Evolutionary conservation across 2,888 invertebrate species (phyloP), one percentile per base, ranked within the genome.

Genomic region (Amiota minor): DNA sequence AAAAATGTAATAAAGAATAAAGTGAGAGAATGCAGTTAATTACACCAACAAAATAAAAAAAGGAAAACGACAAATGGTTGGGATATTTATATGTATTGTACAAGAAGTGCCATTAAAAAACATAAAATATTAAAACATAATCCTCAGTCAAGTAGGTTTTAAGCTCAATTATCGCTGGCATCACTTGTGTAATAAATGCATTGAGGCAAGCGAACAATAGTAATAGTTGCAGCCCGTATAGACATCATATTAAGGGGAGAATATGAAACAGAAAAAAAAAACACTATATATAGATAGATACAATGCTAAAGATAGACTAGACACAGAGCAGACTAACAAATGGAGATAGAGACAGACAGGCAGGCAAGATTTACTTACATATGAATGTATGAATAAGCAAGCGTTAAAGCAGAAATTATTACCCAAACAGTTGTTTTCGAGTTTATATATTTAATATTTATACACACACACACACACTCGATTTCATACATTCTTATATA

Each of bases 91-190:
- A 74, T 76, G 69, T 35, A 23, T 35, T 35, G 6, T 35, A 35
- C 35, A 35, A 35, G 35, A 76, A 76, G 77, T 73, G 76, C 76
- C 69, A 49, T 49, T 75, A 75, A 74, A 76, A 77, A 78, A 78
- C 75, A 79, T 75, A 77, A 75, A 74, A 78, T 78, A 82, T 69
- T 65, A 70, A 61, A 72, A 62, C 69, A 46, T 72, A 70, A 69
- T 72, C 69, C 72, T 62, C 46, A 67, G 56, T 49, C 71, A 70
- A 76, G 75, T 80, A 77, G 76, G 75, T 78, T 78, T 82, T 74
- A 75, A 82, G 79, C 80, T 77, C 79, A 83, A 81, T 79, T 83
- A 82, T 75, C 74, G 72, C 50, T 68, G 18, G 46, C 50, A 68
- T 20, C 67, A 68, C 50, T 50, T 68, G 35, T 35, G 53, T 20